These are phyloP conservation scores for Caenorhabditis imperialis DNA, from an alignment of 2,888 invertebrate species.

Conservation along the genomic window DNA sequence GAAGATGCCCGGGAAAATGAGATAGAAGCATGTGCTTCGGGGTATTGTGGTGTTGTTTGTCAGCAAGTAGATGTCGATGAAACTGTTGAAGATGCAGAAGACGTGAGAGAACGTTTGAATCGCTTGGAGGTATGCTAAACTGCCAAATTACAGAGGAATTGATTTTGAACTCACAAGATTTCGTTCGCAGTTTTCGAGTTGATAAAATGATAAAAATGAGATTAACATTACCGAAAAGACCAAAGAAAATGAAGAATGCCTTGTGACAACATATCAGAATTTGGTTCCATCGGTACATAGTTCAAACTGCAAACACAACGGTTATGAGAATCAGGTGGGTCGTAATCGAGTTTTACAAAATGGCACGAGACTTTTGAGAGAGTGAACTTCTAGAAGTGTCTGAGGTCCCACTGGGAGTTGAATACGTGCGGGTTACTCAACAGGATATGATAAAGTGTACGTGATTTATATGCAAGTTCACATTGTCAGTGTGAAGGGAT, in stretches of 20 bases:
- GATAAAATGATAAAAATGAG: constrained; percentile 31
- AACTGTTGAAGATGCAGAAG: constrained; percentile 28
- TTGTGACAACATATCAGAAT: constrained; percentile 24
- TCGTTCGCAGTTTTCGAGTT: constrained; percentile 19
- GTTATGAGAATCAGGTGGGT: background rate
- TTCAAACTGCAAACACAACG: background rate
- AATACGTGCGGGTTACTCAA: too few species aligned
- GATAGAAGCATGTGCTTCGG: constrained; percentile 17
- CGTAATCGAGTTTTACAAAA: background rate
- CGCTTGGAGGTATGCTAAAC: constrained; percentile 30
- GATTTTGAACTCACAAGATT: constrained; percentile 47
- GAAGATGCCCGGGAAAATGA: constrained; percentile 12
- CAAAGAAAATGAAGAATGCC: constrained; percentile 28
- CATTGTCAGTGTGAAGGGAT: too few species aligned
- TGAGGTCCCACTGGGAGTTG: too few species aligned
- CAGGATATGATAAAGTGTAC: too few species aligned
- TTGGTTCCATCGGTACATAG: constrained; percentile 32
- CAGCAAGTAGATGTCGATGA: constrained; percentile 34
- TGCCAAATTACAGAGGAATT: too few species aligned
- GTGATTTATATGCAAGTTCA: too few species aligned
- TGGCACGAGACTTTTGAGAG: too few species aligned
- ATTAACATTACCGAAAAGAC: constrained; percentile 44
- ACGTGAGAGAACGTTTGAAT: constrained; percentile 26
- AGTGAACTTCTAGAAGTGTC: too few species aligned
- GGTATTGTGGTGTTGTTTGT: constrained; percentile 19